Conservation (phyloP, 2,797 vertebrate genomes). For the Anniella stebbinsi region DNA sequence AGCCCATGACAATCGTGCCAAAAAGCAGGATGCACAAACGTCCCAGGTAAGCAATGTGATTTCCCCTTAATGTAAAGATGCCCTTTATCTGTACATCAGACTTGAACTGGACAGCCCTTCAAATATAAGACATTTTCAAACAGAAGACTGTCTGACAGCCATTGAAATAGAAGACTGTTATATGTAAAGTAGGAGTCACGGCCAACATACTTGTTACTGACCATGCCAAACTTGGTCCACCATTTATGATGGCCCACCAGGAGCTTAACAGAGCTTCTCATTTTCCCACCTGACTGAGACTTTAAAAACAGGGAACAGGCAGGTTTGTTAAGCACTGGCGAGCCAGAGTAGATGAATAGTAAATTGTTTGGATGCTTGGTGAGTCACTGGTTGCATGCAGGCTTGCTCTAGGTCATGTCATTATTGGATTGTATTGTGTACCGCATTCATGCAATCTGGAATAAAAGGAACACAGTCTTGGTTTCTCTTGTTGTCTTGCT, state of each 20-base stretch:
- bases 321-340: neutral
- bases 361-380: neutral
- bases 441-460: neutral
- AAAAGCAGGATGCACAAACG: too few relatives aligned
- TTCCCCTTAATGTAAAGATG: too few relatives aligned
- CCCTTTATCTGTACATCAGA: too few relatives aligned
- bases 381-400: neutral
- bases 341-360: neutral
- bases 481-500: constrained; percentile 6
- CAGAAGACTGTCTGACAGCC: too few relatives aligned
- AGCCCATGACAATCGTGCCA: too few relatives aligned
- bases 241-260: neutral
- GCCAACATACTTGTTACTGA: neutral
- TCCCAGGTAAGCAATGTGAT: too few relatives aligned
- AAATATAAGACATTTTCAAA: too few relatives aligned
- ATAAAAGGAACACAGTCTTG: neutral
- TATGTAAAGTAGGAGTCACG: too few relatives aligned
- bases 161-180: too few relatives aligned
- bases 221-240: neutral
- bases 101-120: too few relatives aligned
- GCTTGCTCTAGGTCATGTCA: constrained; percentile 36
- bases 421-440: constrained; percentile 28
- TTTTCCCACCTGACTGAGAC: neutral
- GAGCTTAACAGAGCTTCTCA: too few relatives aligned
- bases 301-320: neutral